A percentile compares a stretch with the other conserved stretches of the same genome.
Conservation (phyloP, 2,797 vertebrate genomes). For the Eidolon dupreanum region DNA sequence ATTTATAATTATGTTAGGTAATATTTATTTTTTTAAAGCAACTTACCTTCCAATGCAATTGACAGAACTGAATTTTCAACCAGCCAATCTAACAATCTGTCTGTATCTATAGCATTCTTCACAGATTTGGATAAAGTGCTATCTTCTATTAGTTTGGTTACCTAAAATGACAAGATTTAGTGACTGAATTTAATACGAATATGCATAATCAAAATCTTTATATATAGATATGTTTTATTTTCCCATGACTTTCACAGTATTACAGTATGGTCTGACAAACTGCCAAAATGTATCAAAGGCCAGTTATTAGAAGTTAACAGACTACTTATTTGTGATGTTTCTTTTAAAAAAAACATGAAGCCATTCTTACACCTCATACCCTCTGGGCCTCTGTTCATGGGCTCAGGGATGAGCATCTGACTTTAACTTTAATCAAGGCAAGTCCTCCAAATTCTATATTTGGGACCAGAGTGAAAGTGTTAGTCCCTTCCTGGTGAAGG, state of each 20-base stretch:
- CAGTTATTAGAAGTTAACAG: neutral
- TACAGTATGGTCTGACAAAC: neutral
- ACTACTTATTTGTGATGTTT: neutral
- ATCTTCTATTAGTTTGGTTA: constrained; percentile 99
- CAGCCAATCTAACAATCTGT: constrained; percentile 96
- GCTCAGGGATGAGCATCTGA: neutral
- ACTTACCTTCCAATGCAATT: constrained; percentile 96
- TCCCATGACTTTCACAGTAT: neutral
- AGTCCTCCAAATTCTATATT: neutral
- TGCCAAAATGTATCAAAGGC: neutral
- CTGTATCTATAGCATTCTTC: constrained; percentile 98
- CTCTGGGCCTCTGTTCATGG: neutral
- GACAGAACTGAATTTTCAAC: constrained; percentile 99
- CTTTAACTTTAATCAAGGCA: neutral
- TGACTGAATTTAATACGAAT: constrained; percentile 9
- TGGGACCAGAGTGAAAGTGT: neutral
- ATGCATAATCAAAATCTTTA: neutral
- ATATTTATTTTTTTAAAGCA: constrained; percentile 16
- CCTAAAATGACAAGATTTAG: constrained; percentile 85
- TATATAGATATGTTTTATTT: neutral
- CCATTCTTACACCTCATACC: neutral
- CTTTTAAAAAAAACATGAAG: neutral
- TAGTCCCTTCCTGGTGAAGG: neutral
- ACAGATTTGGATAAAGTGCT: constrained; percentile 98
- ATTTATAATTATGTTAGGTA: neutral